These are phyloP conservation scores for Lagorchestes hirsutus DNA, from an alignment of 2,797 vertebrate genomes.

Conservation along the genomic window DNA sequence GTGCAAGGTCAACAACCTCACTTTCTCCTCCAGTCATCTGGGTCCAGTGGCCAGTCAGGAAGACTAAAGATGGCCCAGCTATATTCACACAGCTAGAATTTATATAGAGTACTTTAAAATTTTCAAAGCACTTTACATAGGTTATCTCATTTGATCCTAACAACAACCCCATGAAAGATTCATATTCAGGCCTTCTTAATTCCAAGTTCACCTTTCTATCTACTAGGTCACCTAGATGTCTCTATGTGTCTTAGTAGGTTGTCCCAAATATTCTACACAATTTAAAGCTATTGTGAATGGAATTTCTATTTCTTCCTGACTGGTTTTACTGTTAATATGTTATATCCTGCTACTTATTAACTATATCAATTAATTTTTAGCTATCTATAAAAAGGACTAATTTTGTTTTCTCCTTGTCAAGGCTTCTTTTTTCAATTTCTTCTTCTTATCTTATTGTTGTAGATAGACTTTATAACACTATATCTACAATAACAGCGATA, in stretches of 20 bases:
- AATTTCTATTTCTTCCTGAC: background rate
- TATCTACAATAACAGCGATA: background rate
- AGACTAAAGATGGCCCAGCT: background rate
- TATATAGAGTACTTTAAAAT: background rate
- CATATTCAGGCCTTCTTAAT: background rate
- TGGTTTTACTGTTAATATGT: background rate
- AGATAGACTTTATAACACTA: background rate
- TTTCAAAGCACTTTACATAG: background rate
- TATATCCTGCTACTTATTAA: background rate
- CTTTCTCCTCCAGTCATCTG: too few relatives aligned
- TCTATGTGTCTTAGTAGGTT: background rate
- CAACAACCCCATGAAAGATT: background rate
- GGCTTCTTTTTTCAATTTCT: background rate
- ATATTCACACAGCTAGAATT: background rate
- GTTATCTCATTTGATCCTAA: background rate
- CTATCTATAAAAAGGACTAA: background rate
- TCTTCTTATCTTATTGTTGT: background rate
- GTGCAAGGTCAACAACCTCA: too few relatives aligned
- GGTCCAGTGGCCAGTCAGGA: too few relatives aligned
- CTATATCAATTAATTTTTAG: background rate
- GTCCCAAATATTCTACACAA: background rate
- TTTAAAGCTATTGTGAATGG: background rate
- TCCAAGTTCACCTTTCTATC: background rate
- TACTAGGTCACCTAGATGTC: background rate
- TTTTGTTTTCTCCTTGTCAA: background rate